Evolutionary conservation across 2,113 vertebrate genomes (phyloP), one percentile per base, ranked within the genome.

Genomic region (Sialia sialis): DNA sequence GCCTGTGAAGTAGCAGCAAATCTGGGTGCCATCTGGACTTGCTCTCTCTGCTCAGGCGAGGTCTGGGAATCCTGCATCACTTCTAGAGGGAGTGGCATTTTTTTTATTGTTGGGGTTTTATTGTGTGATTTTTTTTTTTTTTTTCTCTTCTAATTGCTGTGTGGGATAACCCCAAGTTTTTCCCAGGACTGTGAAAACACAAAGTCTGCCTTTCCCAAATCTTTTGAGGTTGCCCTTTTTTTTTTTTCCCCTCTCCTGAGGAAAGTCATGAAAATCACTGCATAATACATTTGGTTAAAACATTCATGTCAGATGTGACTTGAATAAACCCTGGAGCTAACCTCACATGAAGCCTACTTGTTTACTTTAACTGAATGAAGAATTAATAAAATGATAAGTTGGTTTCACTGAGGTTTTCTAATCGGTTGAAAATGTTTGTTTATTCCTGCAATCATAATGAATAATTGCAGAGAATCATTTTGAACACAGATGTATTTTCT

Each of bases 21-120:
- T 94, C 92, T 94, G 90, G 68, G 44, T 63, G 79, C 90, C 92
- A 95, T 92, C 85, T 96, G 90, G 90, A 55, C 13, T 84, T 7
- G 1, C 15, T 55, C 23, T 41, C 32, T 77, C 55, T 55, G 75
- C 85, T 92, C 49, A 66, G 67, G 15, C 15, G 0, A 59, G 44
- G 51, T 43, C 55, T 92, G 92, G 74, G 85, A 95, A 93, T 89
- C 19, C 66, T 84, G 38, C 49, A 85, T 63, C 16, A 2, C n/a
- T 89, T 36, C 25, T 52, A 70, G 20, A 72, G 56, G 84, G 77
- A 91, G 77, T 81, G 79, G 25, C 20, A 4, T 30, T 30, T 34
- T 11, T 66, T 56, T 15, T 51, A 5, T 32, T 72, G 38, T 34
- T n/a, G 11, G 11, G 18, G 39, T 23, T 12, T 48, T 48, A 27